These are phyloP conservation scores for Ispidina picta DNA, from an alignment of 2,797 vertebrate species.

Conservation along the genomic window DNA sequence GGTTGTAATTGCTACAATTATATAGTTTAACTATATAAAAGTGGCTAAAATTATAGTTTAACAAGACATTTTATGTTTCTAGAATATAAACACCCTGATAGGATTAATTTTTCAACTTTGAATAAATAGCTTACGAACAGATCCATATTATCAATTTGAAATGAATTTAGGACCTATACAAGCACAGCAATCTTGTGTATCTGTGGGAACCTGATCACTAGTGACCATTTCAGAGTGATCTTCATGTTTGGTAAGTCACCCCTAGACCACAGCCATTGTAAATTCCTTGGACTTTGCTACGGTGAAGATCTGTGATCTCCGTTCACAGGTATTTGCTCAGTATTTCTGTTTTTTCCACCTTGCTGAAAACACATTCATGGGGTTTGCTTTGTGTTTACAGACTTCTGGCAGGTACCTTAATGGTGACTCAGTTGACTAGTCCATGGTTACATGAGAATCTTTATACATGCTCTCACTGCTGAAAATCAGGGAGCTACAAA, in stretches of 20 bases:
- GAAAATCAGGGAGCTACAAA: not conserved
- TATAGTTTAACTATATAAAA: not conserved
- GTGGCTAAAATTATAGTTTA: not conserved
- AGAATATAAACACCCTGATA: not conserved
- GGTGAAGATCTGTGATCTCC: not conserved
- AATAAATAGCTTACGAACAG: not conserved
- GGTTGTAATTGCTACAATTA: not conserved
- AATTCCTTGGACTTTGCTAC: not conserved
- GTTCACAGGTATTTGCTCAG: not conserved
- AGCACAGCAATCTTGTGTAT: not conserved
- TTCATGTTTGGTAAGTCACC: not conserved
- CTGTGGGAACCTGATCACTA: not conserved
- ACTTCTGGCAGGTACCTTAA: not conserved
- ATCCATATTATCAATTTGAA: not conserved
- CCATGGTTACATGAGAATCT: not conserved
- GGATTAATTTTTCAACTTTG: constrained; percentile 18
- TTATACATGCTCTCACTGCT: not conserved
- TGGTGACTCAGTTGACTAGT: not conserved
- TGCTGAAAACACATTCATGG: not conserved
- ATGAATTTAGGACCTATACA: not conserved
- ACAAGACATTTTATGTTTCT: not conserved
- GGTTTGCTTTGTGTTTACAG: not conserved
- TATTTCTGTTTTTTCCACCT: not conserved
- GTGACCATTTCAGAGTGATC: not conserved
- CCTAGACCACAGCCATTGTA: not conserved